These are phyloP conservation scores for Mycteria americana DNA, from an alignment of 2,797 vertebrate species.

Conservation along the genomic window DNA sequence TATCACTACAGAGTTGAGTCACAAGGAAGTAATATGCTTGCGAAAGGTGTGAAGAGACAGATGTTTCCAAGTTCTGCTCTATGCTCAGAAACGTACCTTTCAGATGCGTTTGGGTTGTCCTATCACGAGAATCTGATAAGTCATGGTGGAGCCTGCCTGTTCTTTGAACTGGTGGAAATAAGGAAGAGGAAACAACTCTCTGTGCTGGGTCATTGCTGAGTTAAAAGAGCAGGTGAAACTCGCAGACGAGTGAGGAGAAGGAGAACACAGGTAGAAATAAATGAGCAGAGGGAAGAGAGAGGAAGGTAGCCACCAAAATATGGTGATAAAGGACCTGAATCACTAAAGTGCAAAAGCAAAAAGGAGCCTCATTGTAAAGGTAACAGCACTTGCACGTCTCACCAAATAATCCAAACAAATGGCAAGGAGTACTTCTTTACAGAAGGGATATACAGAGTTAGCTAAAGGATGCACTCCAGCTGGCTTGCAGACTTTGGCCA, in stretches of 20 bases:
- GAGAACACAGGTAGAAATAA: background rate
- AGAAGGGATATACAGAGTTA: background rate
- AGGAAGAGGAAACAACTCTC: background rate
- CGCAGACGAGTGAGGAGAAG: background rate
- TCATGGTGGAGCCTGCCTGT: background rate
- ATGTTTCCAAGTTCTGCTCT: background rate
- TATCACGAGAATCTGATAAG: rapidly evolving
- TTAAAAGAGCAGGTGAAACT: background rate
- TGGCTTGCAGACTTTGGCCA: background rate
- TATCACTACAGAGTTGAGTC: background rate
- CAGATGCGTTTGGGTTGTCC: background rate
- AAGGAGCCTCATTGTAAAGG: background rate
- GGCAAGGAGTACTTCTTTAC: background rate
- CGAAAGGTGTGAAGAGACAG: background rate
- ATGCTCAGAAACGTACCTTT: background rate
- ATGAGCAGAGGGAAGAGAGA: background rate
- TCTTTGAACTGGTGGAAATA: background rate
- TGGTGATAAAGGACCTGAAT: background rate
- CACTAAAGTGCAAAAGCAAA: background rate
- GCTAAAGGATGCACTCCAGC: no score
- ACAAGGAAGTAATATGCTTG: background rate
- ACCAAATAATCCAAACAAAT: background rate
- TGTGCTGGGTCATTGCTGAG: background rate
- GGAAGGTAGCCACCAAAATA: no score
- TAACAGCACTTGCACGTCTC: background rate